Base-by-base conservation (phyloP, 1,140 invertebrate species). In the Oncopodura yosiiana region DNA sequence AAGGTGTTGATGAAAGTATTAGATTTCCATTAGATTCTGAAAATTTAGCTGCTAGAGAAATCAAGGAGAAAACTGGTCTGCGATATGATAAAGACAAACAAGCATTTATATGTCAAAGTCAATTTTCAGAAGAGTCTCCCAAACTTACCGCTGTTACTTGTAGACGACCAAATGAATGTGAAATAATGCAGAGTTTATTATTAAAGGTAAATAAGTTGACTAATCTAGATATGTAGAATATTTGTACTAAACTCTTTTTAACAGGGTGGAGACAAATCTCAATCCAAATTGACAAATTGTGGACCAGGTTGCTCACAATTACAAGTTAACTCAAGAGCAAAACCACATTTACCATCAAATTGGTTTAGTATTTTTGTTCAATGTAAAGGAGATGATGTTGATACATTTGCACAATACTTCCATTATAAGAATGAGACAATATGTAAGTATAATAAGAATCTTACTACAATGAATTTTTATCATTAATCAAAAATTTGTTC, bases 381-480 rank as follows among this genome's bases (percentile, higher is more conserved):
- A 19, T 55, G 53, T 29, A 24, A 41, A 1, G 42, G 53, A 30
- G 45, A 48, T 12, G 32, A 46, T 18, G 42, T 55, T 14, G 53
- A 55, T n/a, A 49, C 49, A 18, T 34, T 55, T 12, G 48, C 53
- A 1, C 53, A 55, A 32, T 55, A 55, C 21, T 55, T 55, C 24
- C 49, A 36, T 11, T 24, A 55, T 21, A 55, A 55, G 24, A 23
- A 16, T 21, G 26, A 41, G 32, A 49, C 43, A 1, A 42, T 46
- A 30, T 23, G 53, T 55, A 41, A 49, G 43, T 18, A 14, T 23
- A 26, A 11, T 6, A 3, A n/a, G 6, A 46, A 46, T 14, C 26
- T 9, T 9, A 24, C 12, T n/a, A 38, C n/a, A 8, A 12, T n/a
- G 14, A 38, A 21, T 21, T 45, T 29, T 45, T 29, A 18, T 34